Evolutionary conservation across 2,888 invertebrate species (phyloP).

Genomic region (Abscondita cerata): DNA sequence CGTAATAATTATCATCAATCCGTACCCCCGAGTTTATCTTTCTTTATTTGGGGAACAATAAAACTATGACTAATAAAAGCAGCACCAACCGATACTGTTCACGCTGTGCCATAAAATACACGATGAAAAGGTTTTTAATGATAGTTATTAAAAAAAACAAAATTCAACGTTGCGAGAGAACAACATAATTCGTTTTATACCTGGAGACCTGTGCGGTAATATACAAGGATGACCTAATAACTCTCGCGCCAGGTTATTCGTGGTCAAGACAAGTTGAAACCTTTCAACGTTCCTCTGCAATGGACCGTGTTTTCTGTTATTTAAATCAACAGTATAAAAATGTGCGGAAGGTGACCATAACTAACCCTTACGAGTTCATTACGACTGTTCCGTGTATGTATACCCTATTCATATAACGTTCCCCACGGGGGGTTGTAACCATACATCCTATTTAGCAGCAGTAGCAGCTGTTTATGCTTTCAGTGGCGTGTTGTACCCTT

Average conservation of each 20-base stretch:
- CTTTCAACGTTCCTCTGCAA: slow-evolving; percentile 13
- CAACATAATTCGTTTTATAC: not conserved
- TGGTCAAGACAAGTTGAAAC: slow-evolving; percentile 24
- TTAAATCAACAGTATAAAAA: slow-evolving; percentile 9
- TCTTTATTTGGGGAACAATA: too few relatives aligned
- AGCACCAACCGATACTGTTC: too few relatives aligned
- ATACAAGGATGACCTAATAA: slow-evolving; percentile 28
- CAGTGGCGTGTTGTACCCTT: slow-evolving; percentile 38
- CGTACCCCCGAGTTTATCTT: too few relatives aligned
- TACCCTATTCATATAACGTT: slow-evolving; percentile 28
- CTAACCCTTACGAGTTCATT: slow-evolving; percentile 32
- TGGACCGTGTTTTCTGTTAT: slow-evolving; percentile 5
- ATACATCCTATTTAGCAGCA: slow-evolving; percentile 37
- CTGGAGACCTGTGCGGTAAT: not conserved
- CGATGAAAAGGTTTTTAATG: too few relatives aligned
- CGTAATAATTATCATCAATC: too few relatives aligned
- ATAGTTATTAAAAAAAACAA: too few relatives aligned
- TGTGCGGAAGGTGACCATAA: slow-evolving; percentile 26
- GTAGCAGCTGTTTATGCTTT: slow-evolving; percentile 38
- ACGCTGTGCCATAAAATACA: too few relatives aligned
- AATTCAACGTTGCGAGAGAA: too few relatives aligned
- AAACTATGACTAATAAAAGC: too few relatives aligned
- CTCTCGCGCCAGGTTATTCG: slow-evolving; percentile 22
- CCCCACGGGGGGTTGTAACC: slow-evolving; percentile 36
- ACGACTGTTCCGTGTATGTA: slow-evolving; percentile 20